phyloP scores from a whole-genome alignment of 23 tunicate genomes.

The Trididemnum nubilum region DNA sequence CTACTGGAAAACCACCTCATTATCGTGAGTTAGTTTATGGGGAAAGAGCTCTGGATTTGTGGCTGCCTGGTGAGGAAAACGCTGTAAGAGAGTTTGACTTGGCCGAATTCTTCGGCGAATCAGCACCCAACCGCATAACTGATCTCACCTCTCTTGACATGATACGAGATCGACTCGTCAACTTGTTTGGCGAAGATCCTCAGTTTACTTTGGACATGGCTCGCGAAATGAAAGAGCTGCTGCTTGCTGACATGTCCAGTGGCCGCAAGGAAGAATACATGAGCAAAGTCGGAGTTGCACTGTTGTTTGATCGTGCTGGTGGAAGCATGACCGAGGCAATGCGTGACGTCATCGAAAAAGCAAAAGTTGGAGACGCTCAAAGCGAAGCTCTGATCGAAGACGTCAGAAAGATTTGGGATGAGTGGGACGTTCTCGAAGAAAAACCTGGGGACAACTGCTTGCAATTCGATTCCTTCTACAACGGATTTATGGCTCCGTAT shows the following conservation, averaged over 20 bases:
- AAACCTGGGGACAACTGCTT: constrained; percentile 5
- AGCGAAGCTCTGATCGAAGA: background rate
- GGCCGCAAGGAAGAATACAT: constrained; percentile 37
- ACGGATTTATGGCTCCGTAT: constrained; percentile 36
- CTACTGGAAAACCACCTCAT: constrained; percentile 37
- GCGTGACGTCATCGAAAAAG: constrained; percentile 30
- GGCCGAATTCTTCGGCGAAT: constrained; percentile 20
- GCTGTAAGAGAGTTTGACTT: constrained; percentile 19
- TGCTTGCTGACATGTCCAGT: constrained; percentile 4
- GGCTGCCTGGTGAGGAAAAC: constrained; percentile 30
- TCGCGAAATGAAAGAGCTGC: constrained; percentile 24
- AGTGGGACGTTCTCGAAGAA: constrained; percentile 2
- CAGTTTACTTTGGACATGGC: constrained; percentile 10
- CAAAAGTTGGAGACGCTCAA: background rate
- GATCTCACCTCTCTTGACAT: constrained; percentile 21
- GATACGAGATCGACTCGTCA: background rate
- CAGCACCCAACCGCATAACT: constrained; percentile 22
- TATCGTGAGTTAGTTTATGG: constrained; percentile 32
- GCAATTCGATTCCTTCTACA: constrained; percentile 19
- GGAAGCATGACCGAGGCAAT: constrained; percentile 12
- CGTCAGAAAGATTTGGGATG: constrained; percentile 25
- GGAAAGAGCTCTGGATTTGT: constrained; percentile 36
- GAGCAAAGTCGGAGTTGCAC: constrained; percentile 33
- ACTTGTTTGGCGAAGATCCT: constrained; percentile 31
- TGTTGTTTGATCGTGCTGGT: constrained; percentile 36